These are phyloP conservation scores for Diglossa cyanea DNA, from an alignment of 2,797 vertebrate genomes.

Conservation along the genomic window DNA sequence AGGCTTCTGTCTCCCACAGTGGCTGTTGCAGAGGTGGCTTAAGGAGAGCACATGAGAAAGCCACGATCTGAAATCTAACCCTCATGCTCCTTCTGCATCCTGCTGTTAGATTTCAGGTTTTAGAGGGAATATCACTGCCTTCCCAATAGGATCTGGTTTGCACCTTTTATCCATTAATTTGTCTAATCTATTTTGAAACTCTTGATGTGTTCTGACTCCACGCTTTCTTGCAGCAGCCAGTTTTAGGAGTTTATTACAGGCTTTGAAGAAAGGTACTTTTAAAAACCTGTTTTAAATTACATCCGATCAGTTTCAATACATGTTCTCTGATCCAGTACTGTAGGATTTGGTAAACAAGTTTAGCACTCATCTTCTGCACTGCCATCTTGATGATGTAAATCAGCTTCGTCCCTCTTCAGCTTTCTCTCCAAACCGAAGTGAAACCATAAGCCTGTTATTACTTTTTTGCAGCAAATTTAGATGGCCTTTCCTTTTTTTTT, in stretches of 20 bases:
- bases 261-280: not conserved
- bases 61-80: not conserved
- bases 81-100: not conserved
- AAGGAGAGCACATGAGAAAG: not conserved
- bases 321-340: not conserved
- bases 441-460: not conserved
- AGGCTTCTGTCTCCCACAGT: not conserved
- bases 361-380: not conserved
- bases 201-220: not conserved
- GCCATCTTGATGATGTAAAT: not conserved
- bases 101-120: not conserved
- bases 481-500: not conserved
- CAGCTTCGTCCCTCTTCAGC: not conserved
- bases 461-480: not conserved
- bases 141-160: not conserved
- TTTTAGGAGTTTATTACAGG: not conserved
- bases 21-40: not conserved
- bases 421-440: not conserved
- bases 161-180: conserved; percentile 24
- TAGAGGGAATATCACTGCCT: not conserved
- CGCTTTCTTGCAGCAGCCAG: not conserved
- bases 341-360: not conserved
- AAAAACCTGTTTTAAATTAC: conserved; percentile 19
- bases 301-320: not conserved
- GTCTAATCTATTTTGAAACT: not conserved